phyloP scores from a whole-genome alignment of 2,797 vertebrate species.

The Myotis pilosus region DNA sequence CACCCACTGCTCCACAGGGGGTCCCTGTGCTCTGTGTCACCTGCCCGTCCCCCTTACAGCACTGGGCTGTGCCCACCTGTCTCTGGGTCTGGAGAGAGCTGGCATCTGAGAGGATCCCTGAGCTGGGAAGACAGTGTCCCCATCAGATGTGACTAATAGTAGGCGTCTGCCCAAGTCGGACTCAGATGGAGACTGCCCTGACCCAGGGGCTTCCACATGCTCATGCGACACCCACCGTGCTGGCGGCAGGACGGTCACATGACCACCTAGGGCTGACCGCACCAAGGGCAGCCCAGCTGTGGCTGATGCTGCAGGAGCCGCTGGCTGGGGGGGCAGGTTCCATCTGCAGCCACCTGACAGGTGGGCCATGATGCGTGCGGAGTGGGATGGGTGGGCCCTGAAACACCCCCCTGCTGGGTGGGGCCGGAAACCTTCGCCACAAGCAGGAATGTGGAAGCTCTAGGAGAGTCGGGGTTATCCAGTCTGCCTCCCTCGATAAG shows the following conservation, averaged over 20 bases:
- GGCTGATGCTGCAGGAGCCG: background rate
- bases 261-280: background rate
- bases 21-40: background rate
- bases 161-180: background rate
- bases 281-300: background rate
- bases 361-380: background rate
- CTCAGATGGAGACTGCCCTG: background rate
- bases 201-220: background rate
- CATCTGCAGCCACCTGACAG: background rate
- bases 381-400: background rate
- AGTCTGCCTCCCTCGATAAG: background rate
- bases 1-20: background rate
- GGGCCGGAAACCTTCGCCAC: background rate
- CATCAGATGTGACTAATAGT: background rate
- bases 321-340: rapidly evolving
- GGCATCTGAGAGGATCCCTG: background rate
- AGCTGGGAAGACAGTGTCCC: background rate
- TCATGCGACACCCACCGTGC: background rate
- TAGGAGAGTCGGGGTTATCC: background rate
- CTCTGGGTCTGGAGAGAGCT: background rate
- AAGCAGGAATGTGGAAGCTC: background rate
- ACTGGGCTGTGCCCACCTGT: background rate
- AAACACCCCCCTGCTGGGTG: background rate
- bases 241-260: background rate
- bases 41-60: background rate